Evolutionary conservation across 2,113 vertebrate species (phyloP).

Genomic region (Paraplagusia blochii): DNA sequence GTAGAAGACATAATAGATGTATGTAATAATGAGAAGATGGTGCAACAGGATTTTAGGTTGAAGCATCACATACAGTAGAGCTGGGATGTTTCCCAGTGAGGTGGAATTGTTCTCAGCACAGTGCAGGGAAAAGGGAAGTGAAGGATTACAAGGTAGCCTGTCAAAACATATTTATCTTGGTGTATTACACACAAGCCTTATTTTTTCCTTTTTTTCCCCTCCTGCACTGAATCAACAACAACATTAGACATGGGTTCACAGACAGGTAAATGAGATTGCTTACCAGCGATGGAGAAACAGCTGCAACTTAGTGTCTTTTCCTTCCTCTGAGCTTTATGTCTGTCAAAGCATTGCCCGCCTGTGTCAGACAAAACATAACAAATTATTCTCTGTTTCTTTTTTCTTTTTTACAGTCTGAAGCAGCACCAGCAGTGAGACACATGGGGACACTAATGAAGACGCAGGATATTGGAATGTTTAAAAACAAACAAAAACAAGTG

Average conservation of each 20-base stretch:
- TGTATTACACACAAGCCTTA: constrained; percentile 12
- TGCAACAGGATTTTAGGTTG: constrained; percentile 51
- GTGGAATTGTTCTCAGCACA: constrained; percentile 16
- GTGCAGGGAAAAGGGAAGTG: constrained; percentile 20
- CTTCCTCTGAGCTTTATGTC: constrained; percentile 21
- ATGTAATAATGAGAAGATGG: constrained; percentile 56
- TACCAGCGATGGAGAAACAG: constrained; percentile 10
- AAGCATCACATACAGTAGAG: constrained; percentile 32
- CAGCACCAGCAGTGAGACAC: constrained; percentile 71
- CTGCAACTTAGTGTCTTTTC: constrained; percentile 22
- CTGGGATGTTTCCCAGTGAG: constrained; percentile 10
- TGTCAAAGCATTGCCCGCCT: constrained; percentile 38
- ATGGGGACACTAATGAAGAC: constrained; percentile 20
- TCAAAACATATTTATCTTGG: constrained; percentile 20
- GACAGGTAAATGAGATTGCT: constrained; percentile 44
- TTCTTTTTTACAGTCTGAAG: constrained; percentile 66
- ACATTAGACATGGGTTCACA: constrained; percentile 24
- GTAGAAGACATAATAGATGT: constrained; percentile 25
- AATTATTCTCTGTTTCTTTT: constrained; percentile 44
- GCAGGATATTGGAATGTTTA: constrained; percentile 40
- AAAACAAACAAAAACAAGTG: constrained; percentile 42
- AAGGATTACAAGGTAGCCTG: constrained; percentile 3
- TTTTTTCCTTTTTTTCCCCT: constrained; percentile 17
- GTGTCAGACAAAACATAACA: constrained; percentile 50
- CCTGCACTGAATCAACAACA: constrained; percentile 8